These are phyloP conservation scores for Nesidiocoris tenuis DNA, from an alignment of 2,888 invertebrate species.

Conservation along the genomic window DNA sequence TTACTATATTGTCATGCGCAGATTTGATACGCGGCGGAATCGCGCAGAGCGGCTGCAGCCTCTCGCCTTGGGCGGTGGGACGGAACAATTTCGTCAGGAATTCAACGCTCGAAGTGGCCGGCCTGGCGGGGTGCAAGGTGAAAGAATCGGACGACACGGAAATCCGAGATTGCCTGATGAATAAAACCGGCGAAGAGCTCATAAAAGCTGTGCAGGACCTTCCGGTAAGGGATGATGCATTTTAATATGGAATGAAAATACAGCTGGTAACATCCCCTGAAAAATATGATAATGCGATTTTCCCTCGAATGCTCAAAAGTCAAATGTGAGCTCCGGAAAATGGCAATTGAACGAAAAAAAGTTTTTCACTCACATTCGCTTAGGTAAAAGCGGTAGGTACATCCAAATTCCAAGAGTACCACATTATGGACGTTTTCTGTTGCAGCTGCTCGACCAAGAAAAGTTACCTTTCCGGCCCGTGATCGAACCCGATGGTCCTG, in stretches of 20 bases:
- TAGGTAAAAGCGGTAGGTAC: too few relatives aligned
- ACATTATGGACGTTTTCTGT: too few relatives aligned
- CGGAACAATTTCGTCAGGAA: constrained; percentile 52
- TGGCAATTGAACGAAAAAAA: neutral
- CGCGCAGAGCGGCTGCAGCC: constrained; percentile 50
- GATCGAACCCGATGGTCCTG: constrained; percentile 40
- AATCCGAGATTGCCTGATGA: constrained; percentile 38
- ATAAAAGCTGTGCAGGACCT: constrained; percentile 40
- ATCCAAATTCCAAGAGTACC: too few relatives aligned
- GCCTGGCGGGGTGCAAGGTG: constrained; percentile 52
- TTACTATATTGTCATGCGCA: neutral
- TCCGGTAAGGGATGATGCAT: too few relatives aligned
- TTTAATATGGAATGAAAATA: too few relatives aligned
- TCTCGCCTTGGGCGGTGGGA: constrained; percentile 49
- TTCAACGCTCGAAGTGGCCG: constrained; percentile 57
- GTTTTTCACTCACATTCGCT: too few relatives aligned
- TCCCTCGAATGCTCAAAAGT: neutral
- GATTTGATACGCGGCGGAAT: constrained; percentile 46
- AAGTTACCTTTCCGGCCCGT: constrained; percentile 45
- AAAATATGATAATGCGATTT: neutral
- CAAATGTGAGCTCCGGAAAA: too few relatives aligned
- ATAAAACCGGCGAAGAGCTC: constrained; percentile 27
- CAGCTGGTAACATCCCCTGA: too few relatives aligned
- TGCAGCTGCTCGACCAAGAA: constrained; percentile 43
- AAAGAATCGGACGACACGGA: constrained; percentile 5